Percentiles rank a stretch among this genome's conserved stretches.
Evolutionary conservation across 2,888 invertebrate genomes (phyloP).

Genomic region (Carabus problematicus): DNA sequence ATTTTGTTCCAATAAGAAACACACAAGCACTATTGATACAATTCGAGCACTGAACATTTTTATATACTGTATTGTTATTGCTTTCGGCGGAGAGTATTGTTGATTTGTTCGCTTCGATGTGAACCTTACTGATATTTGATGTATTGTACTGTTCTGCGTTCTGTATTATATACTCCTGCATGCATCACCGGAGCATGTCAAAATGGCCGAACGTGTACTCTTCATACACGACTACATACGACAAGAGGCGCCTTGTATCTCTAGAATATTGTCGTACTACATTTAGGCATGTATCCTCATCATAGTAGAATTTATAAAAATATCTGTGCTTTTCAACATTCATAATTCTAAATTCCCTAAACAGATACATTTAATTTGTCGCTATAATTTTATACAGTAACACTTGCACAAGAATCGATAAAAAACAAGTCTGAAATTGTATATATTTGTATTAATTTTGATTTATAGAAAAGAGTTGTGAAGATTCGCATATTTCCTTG

Average conservation of each 20-base stretch:
- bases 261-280: neutral
- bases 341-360: too few species aligned
- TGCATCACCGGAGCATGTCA: conserved; percentile 38
- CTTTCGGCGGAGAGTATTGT: neutral
- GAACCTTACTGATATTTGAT: conserved; percentile 30
- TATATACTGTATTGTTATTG: conserved; percentile 10
- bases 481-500: too few species aligned
- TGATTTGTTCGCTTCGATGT: conserved; percentile 7
- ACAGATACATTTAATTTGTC: too few species aligned
- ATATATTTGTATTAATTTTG: too few species aligned
- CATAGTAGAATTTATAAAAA: too few species aligned
- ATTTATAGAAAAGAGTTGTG: too few species aligned
- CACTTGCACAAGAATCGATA: too few species aligned
- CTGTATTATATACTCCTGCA: conserved; percentile 35
- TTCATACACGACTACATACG: conserved; percentile 30
- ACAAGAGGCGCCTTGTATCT: conserved; percentile 20
- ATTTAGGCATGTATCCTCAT: neutral
- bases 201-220: conserved; percentile 28
- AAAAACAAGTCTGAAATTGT: too few species aligned
- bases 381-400: too few species aligned
- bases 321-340: too few species aligned
- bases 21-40: conserved; percentile 25
- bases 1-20: neutral
- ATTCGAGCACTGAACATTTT: conserved; percentile 26
- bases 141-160: conserved; percentile 26